These are phyloP conservation scores for Upupa epops DNA, from an alignment of 2,113 vertebrate genomes.

Conservation along the genomic window DNA sequence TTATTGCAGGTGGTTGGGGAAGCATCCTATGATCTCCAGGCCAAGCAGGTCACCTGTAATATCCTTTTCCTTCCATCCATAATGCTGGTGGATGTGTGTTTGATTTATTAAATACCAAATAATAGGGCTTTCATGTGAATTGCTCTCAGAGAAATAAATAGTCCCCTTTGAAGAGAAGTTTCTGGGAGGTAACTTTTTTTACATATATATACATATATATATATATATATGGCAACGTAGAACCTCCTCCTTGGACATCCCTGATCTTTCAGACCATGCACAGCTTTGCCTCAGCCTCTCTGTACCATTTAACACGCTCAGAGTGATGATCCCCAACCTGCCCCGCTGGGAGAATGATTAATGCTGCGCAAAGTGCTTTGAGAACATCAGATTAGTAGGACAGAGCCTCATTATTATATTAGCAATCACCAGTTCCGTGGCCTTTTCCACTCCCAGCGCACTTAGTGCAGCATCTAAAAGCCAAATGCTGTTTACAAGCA, in stretches of 20 bases:
- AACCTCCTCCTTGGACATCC: background rate
- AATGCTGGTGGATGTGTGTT: background rate
- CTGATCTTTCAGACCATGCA: fast-evolving
- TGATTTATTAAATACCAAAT: constrained; percentile 50
- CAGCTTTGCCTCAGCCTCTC: background rate
- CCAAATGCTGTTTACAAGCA: constrained; percentile 36
- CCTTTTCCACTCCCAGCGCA: constrained; percentile 7
- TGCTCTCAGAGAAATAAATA: constrained; percentile 51
- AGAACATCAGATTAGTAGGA: constrained; percentile 66
- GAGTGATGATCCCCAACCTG: background rate
- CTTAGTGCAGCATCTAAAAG: constrained; percentile 35
- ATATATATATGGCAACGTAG: background rate
- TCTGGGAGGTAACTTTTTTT: background rate
- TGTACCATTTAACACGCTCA: background rate
- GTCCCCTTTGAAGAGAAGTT: constrained; percentile 10
- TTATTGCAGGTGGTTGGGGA: constrained; percentile 4
- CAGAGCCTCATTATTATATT: constrained; percentile 64
- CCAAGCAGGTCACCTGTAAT: constrained; percentile 40
- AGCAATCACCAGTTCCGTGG: constrained; percentile 19
- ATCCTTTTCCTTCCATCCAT: constrained; percentile 44
- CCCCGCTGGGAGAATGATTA: constrained; percentile 27
- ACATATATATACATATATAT: no score
- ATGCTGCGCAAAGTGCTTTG: constrained; percentile 58
- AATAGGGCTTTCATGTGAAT: background rate
- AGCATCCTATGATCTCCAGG: constrained; percentile 30